Evolutionary conservation across 2,797 vertebrate species (phyloP).

Genomic region (Prionace glauca): DNA sequence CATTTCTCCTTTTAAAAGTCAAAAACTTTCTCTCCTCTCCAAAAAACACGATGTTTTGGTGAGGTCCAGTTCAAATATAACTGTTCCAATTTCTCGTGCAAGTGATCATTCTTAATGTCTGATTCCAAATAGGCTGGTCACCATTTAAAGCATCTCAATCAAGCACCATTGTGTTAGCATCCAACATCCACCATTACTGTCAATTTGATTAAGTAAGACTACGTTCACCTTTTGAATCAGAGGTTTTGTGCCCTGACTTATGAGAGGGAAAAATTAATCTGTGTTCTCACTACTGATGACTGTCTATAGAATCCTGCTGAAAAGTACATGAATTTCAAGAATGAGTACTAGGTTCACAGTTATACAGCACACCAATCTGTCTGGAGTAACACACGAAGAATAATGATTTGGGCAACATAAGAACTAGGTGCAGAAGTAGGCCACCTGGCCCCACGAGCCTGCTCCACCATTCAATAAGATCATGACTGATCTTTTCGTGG

Average conservation of each 20-base stretch:
- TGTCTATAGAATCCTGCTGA: not conserved
- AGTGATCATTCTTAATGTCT: not conserved
- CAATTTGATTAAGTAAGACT: not conserved
- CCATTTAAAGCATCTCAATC: not conserved
- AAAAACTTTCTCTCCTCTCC: not conserved
- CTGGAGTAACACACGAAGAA: not conserved
- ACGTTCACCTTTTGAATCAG: not conserved
- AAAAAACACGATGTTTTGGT: not conserved
- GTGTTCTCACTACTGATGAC: not conserved
- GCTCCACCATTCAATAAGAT: too few relatives aligned
- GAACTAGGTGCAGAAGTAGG: too few relatives aligned
- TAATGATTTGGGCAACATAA: not conserved
- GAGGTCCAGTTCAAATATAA: not conserved
- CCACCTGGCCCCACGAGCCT: too few relatives aligned
- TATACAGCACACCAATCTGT: not conserved
- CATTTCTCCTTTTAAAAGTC: not conserved
- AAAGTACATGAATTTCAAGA: not conserved
- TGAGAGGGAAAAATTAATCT: not conserved
- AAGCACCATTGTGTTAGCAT: not conserved
- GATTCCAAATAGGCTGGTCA: not conserved
- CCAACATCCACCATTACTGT: not conserved
- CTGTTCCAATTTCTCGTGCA: not conserved
- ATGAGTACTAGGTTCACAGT: not conserved
- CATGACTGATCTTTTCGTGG: too few relatives aligned
- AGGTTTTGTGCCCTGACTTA: not conserved